Base-by-base conservation (phyloP, 2,113 vertebrate species). In the Lagenorhynchus albirostris region DNA sequence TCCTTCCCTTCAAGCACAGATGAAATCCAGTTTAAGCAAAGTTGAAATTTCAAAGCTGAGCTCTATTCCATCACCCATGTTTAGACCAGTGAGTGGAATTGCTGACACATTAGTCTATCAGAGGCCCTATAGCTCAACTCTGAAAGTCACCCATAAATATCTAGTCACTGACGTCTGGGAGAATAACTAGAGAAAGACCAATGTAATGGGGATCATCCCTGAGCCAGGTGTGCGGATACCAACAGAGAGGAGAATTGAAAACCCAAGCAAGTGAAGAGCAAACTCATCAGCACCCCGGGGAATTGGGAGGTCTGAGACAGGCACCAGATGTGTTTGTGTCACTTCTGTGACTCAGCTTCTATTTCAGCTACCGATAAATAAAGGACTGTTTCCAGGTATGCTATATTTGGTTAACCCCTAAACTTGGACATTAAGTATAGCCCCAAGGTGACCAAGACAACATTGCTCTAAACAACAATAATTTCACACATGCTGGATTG, bases 361-460 rank as follows among this genome's bases (percentile, higher is more conserved):
- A 97, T 97, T 98, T 97, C 58, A 60, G 88, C 26, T 20, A 21
- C 89, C 55, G 62, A 92, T 80, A 97, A 98, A 97, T 94, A 96
- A 91, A 95, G 96, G 82, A 60, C n/a, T n/a, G 65, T 94, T 97
- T 98, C 98, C 97, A 98, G 97, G 97, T 97, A 97, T 47, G 92
- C 94, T 97, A 87, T 96, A 76, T 97, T 95, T 96, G 89, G 89
- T 62, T 91, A 76, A 82, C n/a, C 38, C 77, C 96, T 98, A 97
- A 98, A 98, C 87, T 90, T 70, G 67, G 95, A 97, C 96, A 55
- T 67, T 98, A 98, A 98, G 95, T 97, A 98, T 94, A 97, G 67
- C 73, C 96, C 62, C 97, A 63, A 91, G 71, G 50, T 94, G 85
- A 92, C 96, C 73, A 60, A 97, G 88, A 90, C 70, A 55, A 55